These are phyloP conservation scores for Alaudala cheleensis DNA, from an alignment of 2,113 vertebrate genomes.

Conservation along the genomic window DNA sequence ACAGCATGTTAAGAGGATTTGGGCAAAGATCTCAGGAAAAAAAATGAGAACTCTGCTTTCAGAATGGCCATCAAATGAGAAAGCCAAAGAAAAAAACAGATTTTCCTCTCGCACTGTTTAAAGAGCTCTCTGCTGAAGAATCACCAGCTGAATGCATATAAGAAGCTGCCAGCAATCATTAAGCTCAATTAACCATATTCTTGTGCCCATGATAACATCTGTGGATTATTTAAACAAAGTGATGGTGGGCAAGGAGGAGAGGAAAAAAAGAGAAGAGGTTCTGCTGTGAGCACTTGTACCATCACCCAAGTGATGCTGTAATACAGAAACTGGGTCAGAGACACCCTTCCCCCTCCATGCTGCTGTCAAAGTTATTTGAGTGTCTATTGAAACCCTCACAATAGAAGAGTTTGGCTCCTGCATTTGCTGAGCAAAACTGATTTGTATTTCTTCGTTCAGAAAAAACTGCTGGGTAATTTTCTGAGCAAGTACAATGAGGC, in stretches of 20 bases:
- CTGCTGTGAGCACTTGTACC: neutral
- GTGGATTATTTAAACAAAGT: conserved; percentile 50
- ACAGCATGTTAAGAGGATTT: neutral
- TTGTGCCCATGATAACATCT: conserved; percentile 27
- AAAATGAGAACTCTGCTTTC: neutral
- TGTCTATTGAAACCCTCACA: conserved; percentile 62
- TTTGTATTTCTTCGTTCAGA: conserved; percentile 38
- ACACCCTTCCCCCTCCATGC: conserved; percentile 42
- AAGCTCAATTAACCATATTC: conserved; percentile 53
- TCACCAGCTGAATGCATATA: conserved; percentile 1
- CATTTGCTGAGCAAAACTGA: conserved; percentile 41
- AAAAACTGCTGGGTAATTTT: conserved; percentile 52
- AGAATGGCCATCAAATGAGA: neutral
- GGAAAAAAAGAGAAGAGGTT: conserved; percentile 24
- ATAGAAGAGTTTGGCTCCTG: conserved; percentile 55
- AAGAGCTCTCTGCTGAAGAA: neutral
- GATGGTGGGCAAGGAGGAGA: conserved; percentile 1
- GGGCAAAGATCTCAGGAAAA: neutral
- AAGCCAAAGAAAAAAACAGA: neutral
- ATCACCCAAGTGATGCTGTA: neutral
- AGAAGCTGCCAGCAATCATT: neutral
- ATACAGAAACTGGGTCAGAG: conserved; percentile 60
- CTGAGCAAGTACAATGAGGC: neutral
- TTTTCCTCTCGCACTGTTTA: neutral
- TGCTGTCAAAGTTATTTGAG: conserved; percentile 62